Evolutionary conservation across 1,140 invertebrate genomes (phyloP), one percentile per base, ranked within the genome.

Genomic region (Euborellia annulipes): DNA sequence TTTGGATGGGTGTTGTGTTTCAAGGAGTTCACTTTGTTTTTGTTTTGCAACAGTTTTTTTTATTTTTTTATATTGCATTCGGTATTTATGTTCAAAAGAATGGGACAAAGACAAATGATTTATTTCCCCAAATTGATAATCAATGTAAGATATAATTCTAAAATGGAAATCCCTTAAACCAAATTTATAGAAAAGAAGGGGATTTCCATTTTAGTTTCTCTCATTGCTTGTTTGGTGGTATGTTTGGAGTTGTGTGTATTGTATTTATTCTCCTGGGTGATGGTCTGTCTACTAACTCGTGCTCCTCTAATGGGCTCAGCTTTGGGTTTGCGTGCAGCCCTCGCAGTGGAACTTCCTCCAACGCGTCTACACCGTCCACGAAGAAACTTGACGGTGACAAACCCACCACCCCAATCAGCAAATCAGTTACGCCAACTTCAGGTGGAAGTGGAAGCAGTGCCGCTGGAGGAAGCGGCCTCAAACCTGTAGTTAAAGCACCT

Each of bases 391-490:
- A 72, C 37, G 62, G 69, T 11, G 78, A 85, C 49, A 90, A 92
- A 63, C 82, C 86, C 2, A 78, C 79, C 21, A 91, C 87, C 9
- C 87, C 87, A 1, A 88, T 90, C 48, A 85, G 83, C 0, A 92
- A 91, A 65, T 79, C 85, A 3, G 80, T 85, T 22, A 91, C 87
- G 8, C 87, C 87, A 1, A 90, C 86, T 1, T 77, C 75, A 21
- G 76, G 75, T 2, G 75, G 79, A 37, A 65, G 65, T 54, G 58
- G 54, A 43, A 57, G 61, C 11, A 58, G 57, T 46, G 43, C 47
- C 6, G 39, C 17, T 27, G 51, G 27, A 36, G 49, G 56, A 49
- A 48, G 55, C 48, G 47, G 58, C 36, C 39, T 67, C 19, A 68
- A 70, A 38, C 50, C 63, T 2, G 66, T 72, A 48, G 57, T 60